Percentiles rank a stretch among this genome's conserved stretches.
These are phyloP conservation scores for Macrotus californicus DNA, from an alignment of 2,113 vertebrate genomes.

Conservation along the genomic window DNA sequence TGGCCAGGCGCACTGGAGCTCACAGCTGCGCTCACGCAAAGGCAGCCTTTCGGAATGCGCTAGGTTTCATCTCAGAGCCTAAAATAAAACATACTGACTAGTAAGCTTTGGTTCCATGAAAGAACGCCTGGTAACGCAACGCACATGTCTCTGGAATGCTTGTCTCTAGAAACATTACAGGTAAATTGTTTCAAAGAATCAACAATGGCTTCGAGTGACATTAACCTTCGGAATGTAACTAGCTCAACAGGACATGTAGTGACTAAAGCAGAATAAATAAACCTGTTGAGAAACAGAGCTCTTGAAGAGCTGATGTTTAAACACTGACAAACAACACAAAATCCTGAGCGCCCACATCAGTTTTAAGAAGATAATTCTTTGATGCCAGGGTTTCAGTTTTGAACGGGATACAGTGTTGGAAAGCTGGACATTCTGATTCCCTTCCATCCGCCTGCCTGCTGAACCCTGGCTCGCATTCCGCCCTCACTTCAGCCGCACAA, in stretches of 20 bases:
- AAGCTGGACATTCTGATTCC: neutral
- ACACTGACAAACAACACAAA: neutral
- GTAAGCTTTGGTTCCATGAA: neutral
- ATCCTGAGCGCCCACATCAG: neutral
- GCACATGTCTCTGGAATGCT: neutral
- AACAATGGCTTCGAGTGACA: neutral
- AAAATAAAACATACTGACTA: constrained; percentile 17
- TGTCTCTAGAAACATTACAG: constrained; percentile 24
- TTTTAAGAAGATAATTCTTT: neutral
- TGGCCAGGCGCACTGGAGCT: neutral
- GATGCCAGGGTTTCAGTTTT: neutral
- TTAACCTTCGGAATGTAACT: neutral
- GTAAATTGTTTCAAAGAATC: constrained; percentile 22
- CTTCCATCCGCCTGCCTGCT: neutral
- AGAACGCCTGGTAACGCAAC: neutral
- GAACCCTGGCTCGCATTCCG: neutral
- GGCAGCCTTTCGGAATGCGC: neutral
- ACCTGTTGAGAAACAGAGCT: neutral
- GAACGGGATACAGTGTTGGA: neutral
- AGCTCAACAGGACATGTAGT: neutral
- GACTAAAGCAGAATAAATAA: neutral
- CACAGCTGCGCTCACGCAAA: neutral
- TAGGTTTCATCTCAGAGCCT: neutral
- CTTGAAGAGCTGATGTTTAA: neutral
- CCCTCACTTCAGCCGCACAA: neutral